Conservation (phyloP, 2,797 vertebrate genomes). For the Tangara arthus region DNA sequence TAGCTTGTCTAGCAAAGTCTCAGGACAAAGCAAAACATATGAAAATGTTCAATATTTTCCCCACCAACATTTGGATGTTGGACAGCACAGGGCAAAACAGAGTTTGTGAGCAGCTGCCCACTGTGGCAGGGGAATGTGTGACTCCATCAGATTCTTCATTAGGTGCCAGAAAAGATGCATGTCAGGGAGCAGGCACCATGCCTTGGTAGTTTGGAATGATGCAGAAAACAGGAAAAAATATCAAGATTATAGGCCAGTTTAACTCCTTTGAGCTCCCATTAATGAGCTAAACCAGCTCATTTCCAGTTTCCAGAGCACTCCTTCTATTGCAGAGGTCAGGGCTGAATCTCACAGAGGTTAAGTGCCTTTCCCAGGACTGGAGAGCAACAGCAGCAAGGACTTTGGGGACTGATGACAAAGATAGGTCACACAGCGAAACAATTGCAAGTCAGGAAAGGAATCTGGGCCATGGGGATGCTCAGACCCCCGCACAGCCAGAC, state of each 20-base stretch:
- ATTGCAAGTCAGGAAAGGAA: conserved; percentile 50
- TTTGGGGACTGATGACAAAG: conserved; percentile 5
- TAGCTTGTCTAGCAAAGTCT: background rate
- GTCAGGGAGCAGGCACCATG: background rate
- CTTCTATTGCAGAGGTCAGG: conserved; percentile 24
- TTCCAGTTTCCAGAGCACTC: background rate
- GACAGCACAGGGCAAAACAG: background rate
- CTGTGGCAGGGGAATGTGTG: accelerated
- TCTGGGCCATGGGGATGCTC: conserved; percentile 37
- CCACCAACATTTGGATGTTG: background rate
- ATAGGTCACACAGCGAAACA: conserved; percentile 30
- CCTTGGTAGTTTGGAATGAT: background rate
- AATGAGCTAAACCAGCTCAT: background rate
- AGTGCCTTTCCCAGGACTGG: conserved; percentile 47
- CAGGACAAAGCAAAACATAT: background rate
- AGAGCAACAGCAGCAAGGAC: background rate
- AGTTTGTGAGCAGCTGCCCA: background rate
- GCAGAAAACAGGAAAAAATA: background rate
- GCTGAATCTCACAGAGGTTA: conserved; percentile 3
- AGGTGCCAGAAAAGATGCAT: background rate
- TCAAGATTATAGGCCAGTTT: background rate
- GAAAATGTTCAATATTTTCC: background rate
- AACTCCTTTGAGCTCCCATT: background rate
- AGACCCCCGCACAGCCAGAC: background rate
- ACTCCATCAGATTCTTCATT: background rate